Conservation (phyloP, 30 jellyfish, hydroid and myxozoan genomes). For the Rhopilema esculentum region DNA sequence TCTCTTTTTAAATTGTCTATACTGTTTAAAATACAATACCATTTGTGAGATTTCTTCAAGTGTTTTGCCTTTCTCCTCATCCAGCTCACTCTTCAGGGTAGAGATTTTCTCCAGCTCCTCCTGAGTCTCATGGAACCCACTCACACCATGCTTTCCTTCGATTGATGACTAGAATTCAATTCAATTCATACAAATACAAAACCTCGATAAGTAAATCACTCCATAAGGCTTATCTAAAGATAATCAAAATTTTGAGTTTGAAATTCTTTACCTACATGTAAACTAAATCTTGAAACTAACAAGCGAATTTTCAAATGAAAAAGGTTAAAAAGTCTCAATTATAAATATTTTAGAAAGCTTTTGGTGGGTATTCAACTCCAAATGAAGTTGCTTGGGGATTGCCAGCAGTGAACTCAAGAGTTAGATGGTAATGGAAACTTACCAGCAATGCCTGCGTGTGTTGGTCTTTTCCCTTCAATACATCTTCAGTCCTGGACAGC, state of each 20-base stretch:
- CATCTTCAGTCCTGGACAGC: conserved; percentile 87
- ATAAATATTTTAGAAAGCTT: no score
- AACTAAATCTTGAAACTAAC: no score
- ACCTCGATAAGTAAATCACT: background rate
- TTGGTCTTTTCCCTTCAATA: conserved; percentile 79
- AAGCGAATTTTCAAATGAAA: no score
- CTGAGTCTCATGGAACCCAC: conserved; percentile 94
- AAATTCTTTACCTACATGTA: no score
- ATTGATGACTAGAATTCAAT: conserved; percentile 62
- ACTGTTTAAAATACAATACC: conserved; percentile 60
- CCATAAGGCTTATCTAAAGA: background rate
- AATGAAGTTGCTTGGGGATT: no score
- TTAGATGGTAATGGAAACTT: background rate
- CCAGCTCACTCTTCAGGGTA: conserved; percentile 95
- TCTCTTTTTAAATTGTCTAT: no score
- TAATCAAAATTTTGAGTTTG: no score
- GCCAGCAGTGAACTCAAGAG: background rate
- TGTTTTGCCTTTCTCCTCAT: conserved; percentile 96
- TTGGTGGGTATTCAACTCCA: no score
- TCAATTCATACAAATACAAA: conserved; percentile 1
- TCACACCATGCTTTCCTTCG: conserved; percentile 97
- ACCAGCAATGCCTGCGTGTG: conserved; percentile 88
- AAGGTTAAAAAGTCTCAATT: no score
- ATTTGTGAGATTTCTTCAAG: conserved; percentile 95
- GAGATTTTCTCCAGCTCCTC: conserved; percentile 97